phyloP scores from a whole-genome alignment of 2,888 invertebrate genomes.

The Drosophila ustulata region DNA sequence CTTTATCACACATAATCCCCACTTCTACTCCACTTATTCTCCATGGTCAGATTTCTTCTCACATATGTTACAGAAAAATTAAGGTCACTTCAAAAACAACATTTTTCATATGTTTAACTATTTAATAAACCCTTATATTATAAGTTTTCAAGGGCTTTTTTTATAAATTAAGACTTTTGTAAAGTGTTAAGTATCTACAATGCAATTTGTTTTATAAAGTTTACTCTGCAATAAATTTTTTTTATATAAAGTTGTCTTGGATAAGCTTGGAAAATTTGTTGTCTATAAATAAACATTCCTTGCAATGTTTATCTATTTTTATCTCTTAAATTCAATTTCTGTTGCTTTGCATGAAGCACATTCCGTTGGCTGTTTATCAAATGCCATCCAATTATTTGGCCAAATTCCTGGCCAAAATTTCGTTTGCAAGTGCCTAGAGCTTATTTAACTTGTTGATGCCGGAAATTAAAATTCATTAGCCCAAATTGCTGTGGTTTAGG shows the following conservation, averaged over 20 bases:
- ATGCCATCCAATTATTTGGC: constrained; percentile 16
- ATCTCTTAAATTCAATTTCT: neutral
- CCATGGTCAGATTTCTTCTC: neutral
- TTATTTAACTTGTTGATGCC: constrained; percentile 74
- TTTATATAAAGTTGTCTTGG: too few relatives aligned
- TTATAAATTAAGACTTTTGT: too few relatives aligned
- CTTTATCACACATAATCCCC: neutral
- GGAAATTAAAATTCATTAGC: constrained; percentile 75
- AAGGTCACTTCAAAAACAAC: neutral
- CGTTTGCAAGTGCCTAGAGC: constrained; percentile 15
- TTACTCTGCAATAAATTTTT: too few relatives aligned
- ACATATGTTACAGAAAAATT: neutral
- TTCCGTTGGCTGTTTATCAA: constrained; percentile 13
- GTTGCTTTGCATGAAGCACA: neutral
- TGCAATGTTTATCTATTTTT: neutral
- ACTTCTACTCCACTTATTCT: neutral
- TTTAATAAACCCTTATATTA: neutral
- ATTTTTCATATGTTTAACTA: neutral
- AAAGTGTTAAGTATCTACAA: too few relatives aligned
- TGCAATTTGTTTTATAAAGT: too few relatives aligned
- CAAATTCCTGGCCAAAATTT: constrained; percentile 7
- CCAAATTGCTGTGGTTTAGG: constrained; percentile 65
- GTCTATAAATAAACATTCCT: neutral
- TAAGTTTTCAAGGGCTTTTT: neutral
- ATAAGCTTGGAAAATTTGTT: too few relatives aligned